Conservation (phyloP, 2,113 vertebrate genomes). For the Thinocorus orbignyianus region DNA sequence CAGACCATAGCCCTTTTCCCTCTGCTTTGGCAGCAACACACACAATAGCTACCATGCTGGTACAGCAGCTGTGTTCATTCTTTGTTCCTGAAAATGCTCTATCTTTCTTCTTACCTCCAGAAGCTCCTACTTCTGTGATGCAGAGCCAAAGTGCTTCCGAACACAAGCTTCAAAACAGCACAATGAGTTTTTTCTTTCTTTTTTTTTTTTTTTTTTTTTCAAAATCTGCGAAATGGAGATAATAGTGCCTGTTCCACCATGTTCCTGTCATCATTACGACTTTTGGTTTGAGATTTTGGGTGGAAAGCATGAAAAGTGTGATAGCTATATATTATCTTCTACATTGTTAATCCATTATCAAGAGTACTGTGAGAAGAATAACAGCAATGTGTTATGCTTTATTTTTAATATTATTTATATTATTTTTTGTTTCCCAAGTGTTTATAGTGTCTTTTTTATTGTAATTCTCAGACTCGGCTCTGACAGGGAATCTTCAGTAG, state of each 20-base stretch:
- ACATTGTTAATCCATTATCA: neutral
- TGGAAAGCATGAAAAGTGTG: neutral
- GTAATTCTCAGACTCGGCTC: neutral
- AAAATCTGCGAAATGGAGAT: neutral
- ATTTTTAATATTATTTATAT: neutral
- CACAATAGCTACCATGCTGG: neutral
- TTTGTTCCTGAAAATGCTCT: neutral
- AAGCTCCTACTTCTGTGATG: neutral
- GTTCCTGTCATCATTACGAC: neutral
- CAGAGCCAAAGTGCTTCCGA: neutral
- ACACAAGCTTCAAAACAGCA: rapidly evolving
- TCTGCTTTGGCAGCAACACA: neutral
- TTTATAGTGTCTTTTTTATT: neutral
- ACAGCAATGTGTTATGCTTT: neutral
- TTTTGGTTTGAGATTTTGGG: neutral
- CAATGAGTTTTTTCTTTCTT: rapidly evolving
- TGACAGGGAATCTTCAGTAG: neutral
- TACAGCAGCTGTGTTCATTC: neutral
- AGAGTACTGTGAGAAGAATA: neutral
- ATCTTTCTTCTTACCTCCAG: neutral
- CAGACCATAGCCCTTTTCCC: neutral
- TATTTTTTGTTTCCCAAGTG: neutral
- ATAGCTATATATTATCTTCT: neutral
- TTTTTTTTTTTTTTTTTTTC: rapidly evolving
- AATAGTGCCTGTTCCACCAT: neutral